phyloP scores from a whole-genome alignment of 1,140 invertebrate genomes.

The Musca vetustissima region DNA sequence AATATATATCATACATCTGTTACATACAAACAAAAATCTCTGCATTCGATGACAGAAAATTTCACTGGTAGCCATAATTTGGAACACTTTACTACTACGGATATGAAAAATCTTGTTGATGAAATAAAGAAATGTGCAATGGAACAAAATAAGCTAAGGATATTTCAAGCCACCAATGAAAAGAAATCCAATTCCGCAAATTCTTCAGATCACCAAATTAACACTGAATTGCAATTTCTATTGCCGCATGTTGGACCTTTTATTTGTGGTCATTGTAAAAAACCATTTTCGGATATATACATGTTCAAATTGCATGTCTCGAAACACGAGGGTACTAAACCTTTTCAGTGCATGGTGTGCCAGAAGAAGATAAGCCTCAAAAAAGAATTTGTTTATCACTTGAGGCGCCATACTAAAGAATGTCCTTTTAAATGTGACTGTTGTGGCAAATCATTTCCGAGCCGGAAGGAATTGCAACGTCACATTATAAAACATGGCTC shows the following conservation, averaged over 20 bases:
- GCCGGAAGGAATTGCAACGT: constrained; percentile 6
- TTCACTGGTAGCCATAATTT: not conserved
- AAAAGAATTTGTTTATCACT: not conserved
- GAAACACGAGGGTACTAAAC: constrained; percentile 1
- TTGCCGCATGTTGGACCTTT: constrained; percentile 7
- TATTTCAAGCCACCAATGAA: too few species aligned
- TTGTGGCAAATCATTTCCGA: constrained; percentile 6
- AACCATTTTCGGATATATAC: constrained; percentile 7
- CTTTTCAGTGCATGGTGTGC: constrained; percentile 4
- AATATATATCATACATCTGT: constrained; percentile 14
- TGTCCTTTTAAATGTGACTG: constrained; percentile 7
- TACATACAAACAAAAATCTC: not conserved
- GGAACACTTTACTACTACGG: not conserved
- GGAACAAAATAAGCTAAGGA: too few species aligned
- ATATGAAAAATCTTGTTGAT: too few species aligned
- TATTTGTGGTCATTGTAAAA: not conserved
- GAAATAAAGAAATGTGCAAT: too few species aligned
- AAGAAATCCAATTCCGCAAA: too few species aligned
- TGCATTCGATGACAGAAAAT: not conserved
- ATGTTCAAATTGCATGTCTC: constrained; percentile 1
- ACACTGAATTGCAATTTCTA: not conserved
- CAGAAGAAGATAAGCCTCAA: not conserved
- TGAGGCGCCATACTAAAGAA: constrained; percentile 5
- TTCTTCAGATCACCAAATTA: not conserved
- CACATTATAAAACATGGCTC: constrained; percentile 9